Base-by-base conservation (phyloP, 2,797 vertebrate genomes). In the Arnoldichthys spilopterus region DNA sequence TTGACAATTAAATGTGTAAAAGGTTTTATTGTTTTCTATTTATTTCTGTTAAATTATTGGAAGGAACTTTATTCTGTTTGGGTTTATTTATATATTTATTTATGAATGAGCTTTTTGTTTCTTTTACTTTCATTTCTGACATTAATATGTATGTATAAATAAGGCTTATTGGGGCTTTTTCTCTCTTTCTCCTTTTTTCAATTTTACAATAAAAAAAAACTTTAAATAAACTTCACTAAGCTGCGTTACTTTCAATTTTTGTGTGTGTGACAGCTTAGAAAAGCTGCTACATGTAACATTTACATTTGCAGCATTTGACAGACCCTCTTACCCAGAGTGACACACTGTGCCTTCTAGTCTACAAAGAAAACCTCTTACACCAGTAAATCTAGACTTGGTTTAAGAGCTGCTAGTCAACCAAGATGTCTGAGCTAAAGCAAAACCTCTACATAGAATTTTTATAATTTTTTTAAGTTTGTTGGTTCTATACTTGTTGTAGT, bases 181-280 rank as follows among this genome's bases (percentile, higher is more conserved):
- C 83, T 84, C 81, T 86, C 82, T 85, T 85, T 84, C 83, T 83
- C 79, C 82, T 87, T 87, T 86, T 88, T 88, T 86, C 85, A 85
- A 86, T 89, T 89, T 89, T 87, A 87, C 88, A 87, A 87, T 87
- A 87, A 87, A 87, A n/a, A n/a, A 87, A 87, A 84, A 83, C 62
- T 32, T 79, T 45, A 84, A 86, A 84, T 80, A 51, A 76, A 79
- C 69, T 77, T 51, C 2, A 51, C 12, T 34, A 62, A 13, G 18
- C 62, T 66, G 40, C 32, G 9, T 71, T 59, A 11, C 1, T 24
- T 71, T 24, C 32, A 30, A 62, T 8, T 72, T 56, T 40, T 40
- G 37, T 47, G 54, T 56, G 62, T 61, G 49, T 58, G n/a, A n/a
- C n/a, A 13, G 13, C 7, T 16, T 18, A 62, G 61, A 61, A 61